A percentile compares a stretch with the other conserved stretches of the same genome.
phyloP scores from a whole-genome alignment of 64 coral and sea anemone species.

The Pocillopora verrucosa region DNA sequence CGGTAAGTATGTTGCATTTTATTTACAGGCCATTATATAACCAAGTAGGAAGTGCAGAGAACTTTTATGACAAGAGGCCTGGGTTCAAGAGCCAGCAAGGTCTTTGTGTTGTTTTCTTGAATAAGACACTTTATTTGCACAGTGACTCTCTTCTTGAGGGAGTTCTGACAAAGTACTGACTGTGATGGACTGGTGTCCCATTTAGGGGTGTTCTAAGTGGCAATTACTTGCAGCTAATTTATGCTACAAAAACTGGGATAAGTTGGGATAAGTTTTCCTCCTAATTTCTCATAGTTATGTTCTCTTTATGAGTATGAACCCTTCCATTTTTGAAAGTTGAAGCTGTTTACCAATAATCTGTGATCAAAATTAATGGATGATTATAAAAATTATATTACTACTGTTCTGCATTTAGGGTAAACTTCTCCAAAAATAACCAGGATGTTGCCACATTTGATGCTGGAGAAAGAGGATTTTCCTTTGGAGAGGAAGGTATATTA shows the following conservation, averaged over 20 bases:
- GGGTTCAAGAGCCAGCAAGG: too few relatives aligned
- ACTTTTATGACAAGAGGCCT: too few relatives aligned
- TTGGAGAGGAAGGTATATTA: constrained; percentile 86
- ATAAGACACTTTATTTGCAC: too few relatives aligned
- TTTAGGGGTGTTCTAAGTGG: too few relatives aligned
- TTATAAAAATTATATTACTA: not conserved
- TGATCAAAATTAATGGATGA: not conserved
- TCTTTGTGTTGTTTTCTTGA: not conserved
- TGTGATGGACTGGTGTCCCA: too few relatives aligned
- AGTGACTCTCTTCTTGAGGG: too few relatives aligned
- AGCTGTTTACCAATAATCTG: not conserved
- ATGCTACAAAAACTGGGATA: not conserved
- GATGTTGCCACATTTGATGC: constrained; percentile 77
- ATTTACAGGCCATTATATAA: too few relatives aligned
- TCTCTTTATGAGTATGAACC: too few relatives aligned
- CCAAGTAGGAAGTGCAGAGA: too few relatives aligned
- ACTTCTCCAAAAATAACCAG: constrained; percentile 58
- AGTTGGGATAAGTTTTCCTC: not conserved
- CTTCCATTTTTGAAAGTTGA: too few relatives aligned
- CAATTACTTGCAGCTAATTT: too few relatives aligned
- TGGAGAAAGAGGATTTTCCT: constrained; percentile 73
- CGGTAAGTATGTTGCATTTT: constrained; percentile 22
- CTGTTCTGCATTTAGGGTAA: constrained; percentile 37
- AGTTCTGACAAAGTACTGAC: too few relatives aligned
- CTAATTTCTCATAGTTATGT: not conserved